Evolutionary conservation across 2,888 invertebrate genomes (phyloP).

Genomic region (Labia minor): DNA sequence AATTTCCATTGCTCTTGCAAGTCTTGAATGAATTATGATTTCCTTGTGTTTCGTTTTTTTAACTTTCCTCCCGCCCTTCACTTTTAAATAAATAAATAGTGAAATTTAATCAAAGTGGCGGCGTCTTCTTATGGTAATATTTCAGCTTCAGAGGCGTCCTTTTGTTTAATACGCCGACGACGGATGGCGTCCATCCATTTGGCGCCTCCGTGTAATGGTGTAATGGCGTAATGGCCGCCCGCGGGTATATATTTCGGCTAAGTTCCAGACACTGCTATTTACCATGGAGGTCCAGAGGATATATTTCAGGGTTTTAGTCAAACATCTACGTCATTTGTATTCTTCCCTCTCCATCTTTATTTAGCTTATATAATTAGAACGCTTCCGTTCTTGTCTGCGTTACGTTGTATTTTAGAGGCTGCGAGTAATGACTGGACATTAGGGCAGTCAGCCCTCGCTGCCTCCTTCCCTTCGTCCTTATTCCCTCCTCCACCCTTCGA

Average conservation of each 20-base stretch:
- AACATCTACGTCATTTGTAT: background rate
- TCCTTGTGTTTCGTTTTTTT: too few species aligned
- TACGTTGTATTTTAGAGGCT: background rate
- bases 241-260: background rate
- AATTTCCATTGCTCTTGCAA: too few species aligned
- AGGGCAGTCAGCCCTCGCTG: background rate
- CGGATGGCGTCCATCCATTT: background rate
- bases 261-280: background rate
- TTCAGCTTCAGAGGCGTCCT: background rate
- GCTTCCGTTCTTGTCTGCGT: background rate
- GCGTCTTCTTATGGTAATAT: background rate
- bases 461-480: background rate
- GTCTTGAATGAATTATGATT: background rate
- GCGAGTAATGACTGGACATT: background rate
- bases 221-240: background rate
- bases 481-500: background rate
- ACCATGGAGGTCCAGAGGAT: background rate
- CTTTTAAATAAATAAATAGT: background rate
- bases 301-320: background rate
- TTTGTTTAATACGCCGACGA: background rate
- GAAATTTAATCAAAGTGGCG: background rate
- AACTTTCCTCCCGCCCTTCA: background rate
- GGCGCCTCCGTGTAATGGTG: background rate
- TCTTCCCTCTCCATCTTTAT: background rate
- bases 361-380: background rate